phyloP scores from a whole-genome alignment of 92 coral and sea anemone genomes.

The Hydrozoanthus gracilis region DNA sequence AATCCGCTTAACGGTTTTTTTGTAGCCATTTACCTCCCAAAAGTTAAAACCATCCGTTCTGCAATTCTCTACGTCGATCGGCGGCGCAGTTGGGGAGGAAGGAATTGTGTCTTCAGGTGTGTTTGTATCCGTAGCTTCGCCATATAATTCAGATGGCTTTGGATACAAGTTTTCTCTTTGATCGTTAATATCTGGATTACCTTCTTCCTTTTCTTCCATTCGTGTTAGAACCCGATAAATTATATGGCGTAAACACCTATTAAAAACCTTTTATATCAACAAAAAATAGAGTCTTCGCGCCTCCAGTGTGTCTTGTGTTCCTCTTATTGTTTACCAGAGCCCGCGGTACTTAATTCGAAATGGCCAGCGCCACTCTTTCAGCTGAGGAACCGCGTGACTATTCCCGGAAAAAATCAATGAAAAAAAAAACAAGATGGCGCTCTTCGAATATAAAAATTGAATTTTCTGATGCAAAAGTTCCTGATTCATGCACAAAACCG shows the following conservation, averaged over 20 bases:
- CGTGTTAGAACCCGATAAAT: background rate
- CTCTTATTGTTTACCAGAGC: background rate
- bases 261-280: background rate
- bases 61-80: background rate
- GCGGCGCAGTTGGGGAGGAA: background rate
- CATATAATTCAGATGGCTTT: background rate
- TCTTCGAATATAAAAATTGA: background rate
- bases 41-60: constrained; percentile 66
- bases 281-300: no score
- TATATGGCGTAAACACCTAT: background rate
- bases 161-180: background rate
- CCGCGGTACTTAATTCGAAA: background rate
- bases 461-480: background rate
- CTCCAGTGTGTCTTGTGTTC: background rate
- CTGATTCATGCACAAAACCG: background rate
- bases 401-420: background rate
- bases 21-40: constrained; percentile 87
- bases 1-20: constrained; percentile 81
- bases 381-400: constrained; percentile 27
- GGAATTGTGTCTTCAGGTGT: background rate
- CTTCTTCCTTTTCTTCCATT: constrained; percentile 27
- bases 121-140: background rate
- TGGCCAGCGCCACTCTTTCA: constrained; percentile 3
- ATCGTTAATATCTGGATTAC: background rate
- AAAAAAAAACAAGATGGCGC: constrained; percentile 32